Evolutionary conservation across 1,140 invertebrate genomes (phyloP), one percentile per base, ranked within the genome.

Genomic region (Magallana gigas): DNA sequence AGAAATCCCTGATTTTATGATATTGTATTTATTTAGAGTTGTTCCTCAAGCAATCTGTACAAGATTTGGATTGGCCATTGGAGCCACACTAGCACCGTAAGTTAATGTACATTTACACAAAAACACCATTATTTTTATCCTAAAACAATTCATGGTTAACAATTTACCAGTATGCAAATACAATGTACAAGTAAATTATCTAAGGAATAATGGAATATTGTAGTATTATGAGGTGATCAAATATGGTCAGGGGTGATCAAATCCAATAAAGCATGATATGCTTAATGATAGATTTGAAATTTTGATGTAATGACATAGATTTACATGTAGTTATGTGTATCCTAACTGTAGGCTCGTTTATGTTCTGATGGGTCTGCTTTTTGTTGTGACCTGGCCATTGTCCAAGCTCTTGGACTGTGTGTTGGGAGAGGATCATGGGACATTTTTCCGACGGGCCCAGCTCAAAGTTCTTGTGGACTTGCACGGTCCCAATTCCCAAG

Each of bases 1-100:
- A 16, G 4, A 4, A 64, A 18, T 18, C 14, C 1, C 18, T 64
- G 14, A 18, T 64, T 64, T 64, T 64, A 5, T 5, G 7, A 16
- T 8, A 3, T 8, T 64, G 14, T 84, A 48, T 86, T 71, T 88
- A 91, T 92, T 84, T 87, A 94, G 93, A 88, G 92, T 94, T 14
- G 85, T 94, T 23, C 93, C 93, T 36, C 93, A 94, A 76, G 93
- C 93, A n/a, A 29, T 95, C 2, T 95, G 94, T 88, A 94, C 93
- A 59, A 91, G 93, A 88, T 94, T 91, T 92, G 93, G 93, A 48
- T 83, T 95, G 62, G 92, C 93, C 18, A 94, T 95, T 83, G 94
- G 94, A 48, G 91, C 93, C 81, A 87, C 88, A 29, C 76, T 94
- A n/a, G 62, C 92, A 48, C 93, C 93, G 94, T 95, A 91, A 92